phyloP scores from a whole-genome alignment of 2,888 invertebrate genomes.

The Lasioglossum figueresi region DNA sequence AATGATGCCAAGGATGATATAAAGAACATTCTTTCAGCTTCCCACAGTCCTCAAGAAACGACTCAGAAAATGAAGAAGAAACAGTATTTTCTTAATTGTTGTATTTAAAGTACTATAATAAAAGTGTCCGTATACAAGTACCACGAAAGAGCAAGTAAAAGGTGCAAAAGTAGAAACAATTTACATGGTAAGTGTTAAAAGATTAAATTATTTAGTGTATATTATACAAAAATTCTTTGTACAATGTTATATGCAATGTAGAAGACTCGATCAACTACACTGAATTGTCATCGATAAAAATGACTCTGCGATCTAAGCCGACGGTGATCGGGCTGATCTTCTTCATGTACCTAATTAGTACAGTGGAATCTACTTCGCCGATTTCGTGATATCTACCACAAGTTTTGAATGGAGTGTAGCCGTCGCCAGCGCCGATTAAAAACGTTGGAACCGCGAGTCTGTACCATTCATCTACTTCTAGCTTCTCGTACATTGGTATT shows the following conservation, averaged over 20 bases:
- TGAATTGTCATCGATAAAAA: slow-evolving; percentile 75
- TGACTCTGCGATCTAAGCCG: slow-evolving; percentile 86
- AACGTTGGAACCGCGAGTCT: slow-evolving; percentile 86
- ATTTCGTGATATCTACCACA: slow-evolving; percentile 85
- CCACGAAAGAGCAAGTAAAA: background rate
- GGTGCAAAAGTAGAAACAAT: background rate
- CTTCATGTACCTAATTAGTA: slow-evolving; percentile 85
- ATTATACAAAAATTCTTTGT: background rate
- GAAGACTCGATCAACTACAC: background rate
- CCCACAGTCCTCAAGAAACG: no score
- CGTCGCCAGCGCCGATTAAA: slow-evolving; percentile 88
- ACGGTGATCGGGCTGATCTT: slow-evolving; percentile 84
- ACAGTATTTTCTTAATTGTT: background rate
- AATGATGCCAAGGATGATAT: background rate
- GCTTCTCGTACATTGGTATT: slow-evolving; percentile 87
- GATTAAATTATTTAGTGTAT: background rate
- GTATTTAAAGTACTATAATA: background rate
- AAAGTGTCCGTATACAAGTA: background rate
- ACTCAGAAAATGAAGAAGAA: background rate
- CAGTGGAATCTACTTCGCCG: slow-evolving; percentile 86
- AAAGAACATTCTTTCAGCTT: no score
- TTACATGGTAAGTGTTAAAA: background rate
- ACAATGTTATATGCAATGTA: background rate
- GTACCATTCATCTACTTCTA: slow-evolving; percentile 86
- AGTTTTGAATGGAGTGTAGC: slow-evolving; percentile 85